Percentiles rank a stretch among this genome's conserved stretches.
Evolutionary conservation across 1,140 invertebrate species (phyloP).

Genomic region (Atta colombica): DNA sequence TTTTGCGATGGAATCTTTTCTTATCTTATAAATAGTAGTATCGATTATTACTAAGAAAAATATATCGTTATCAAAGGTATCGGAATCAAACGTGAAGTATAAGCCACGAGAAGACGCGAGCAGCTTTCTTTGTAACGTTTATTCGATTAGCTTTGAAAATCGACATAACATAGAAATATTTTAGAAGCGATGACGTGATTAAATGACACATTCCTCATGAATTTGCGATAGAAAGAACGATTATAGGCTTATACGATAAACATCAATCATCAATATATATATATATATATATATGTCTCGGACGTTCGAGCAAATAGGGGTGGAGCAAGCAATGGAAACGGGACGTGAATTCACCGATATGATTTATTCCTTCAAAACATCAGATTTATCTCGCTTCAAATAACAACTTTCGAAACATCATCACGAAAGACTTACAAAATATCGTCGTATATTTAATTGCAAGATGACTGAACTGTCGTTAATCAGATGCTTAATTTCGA

Average conservation of each 20-base stretch:
- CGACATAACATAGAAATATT: conserved; percentile 40
- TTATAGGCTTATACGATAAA: conserved; percentile 43
- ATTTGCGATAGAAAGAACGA: conserved; percentile 50
- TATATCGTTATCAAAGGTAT: conserved; percentile 37
- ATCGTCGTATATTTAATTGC: not conserved
- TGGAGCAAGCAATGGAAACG: conserved; percentile 13
- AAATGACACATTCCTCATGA: conserved; percentile 9
- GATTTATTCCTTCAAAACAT: conserved; percentile 11
- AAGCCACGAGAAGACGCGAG: not conserved
- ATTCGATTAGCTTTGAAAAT: conserved; percentile 6
- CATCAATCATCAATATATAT: conserved; percentile 56
- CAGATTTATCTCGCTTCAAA: conserved; percentile 11
- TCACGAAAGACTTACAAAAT: not conserved
- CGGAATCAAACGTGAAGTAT: conserved; percentile 39
- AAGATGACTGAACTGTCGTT: not conserved
- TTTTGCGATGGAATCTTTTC: not conserved
- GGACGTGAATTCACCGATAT: conserved; percentile 11
- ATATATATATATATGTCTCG: conserved; percentile 27
- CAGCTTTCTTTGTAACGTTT: conserved; percentile 31
- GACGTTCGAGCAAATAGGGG: conserved; percentile 21
- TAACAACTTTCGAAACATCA: not conserved
- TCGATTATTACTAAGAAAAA: conserved; percentile 56
- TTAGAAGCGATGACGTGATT: not conserved
- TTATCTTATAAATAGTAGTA: not conserved
- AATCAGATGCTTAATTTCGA: conserved; percentile 11